These are phyloP conservation scores for Agrilus planipennis DNA, from an alignment of 1,140 invertebrate species.

Conservation along the genomic window DNA sequence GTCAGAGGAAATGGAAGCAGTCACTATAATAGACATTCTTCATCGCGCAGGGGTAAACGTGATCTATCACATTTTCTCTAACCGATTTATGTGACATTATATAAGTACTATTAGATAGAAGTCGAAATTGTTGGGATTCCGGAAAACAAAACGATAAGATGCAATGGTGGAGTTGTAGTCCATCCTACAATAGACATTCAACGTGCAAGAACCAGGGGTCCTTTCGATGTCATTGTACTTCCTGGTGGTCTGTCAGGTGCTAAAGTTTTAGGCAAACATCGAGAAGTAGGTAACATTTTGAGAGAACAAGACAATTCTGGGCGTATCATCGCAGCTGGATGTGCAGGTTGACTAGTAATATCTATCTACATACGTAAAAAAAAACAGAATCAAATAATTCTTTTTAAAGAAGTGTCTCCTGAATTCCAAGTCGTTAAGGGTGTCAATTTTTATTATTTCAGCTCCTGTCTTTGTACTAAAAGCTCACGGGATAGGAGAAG, in stretches of 20 bases:
- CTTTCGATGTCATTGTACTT: slow-evolving; percentile 55
- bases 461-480: slow-evolving; percentile 64
- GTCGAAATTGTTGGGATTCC: slow-evolving; percentile 79
- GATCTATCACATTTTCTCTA: not conserved
- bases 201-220: slow-evolving; percentile 36
- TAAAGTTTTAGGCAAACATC: slow-evolving; percentile 62
- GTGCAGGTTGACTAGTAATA: slow-evolving; percentile 57
- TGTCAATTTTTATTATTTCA: slow-evolving; percentile 15
- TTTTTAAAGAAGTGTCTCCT: no score
- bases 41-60: slow-evolving; percentile 68
- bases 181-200: slow-evolving; percentile 62
- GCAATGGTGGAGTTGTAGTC: slow-evolving; percentile 71
- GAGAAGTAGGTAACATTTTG: slow-evolving; percentile 62
- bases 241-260: slow-evolving; percentile 85
- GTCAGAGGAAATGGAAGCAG: slow-evolving; percentile 91
- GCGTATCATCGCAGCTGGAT: slow-evolving; percentile 79
- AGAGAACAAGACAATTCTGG: slow-evolving; percentile 64
- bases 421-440: slow-evolving; percentile 1
- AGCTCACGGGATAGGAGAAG: slow-evolving; percentile 66
- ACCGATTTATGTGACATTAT: slow-evolving; percentile 2
- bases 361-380: slow-evolving; percentile 1
- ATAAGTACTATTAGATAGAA: slow-evolving; percentile 58
- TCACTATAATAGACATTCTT: slow-evolving; percentile 81
- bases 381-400: no score
- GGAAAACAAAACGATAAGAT: slow-evolving; percentile 52